phyloP scores from a whole-genome alignment of 2,113 vertebrate species.

The Gymnocephalus cernua region DNA sequence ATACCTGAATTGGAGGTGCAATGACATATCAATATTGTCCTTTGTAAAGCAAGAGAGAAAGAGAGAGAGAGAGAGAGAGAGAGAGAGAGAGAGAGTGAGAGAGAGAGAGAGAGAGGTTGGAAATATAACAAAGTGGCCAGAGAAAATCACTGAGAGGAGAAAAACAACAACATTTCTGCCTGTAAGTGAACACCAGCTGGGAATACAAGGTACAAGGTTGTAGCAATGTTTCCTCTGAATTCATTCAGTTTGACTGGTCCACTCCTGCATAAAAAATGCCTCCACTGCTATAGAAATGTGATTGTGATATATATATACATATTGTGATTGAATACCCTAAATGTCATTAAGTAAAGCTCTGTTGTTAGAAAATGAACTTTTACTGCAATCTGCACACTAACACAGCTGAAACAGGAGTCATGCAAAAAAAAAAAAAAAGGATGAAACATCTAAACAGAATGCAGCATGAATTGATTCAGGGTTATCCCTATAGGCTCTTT shows the following conservation, averaged over 20 bases:
- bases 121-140: conserved; percentile 31
- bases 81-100: conserved; percentile 30
- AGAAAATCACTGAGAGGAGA: conserved; percentile 28
- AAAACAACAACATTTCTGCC: conserved; percentile 25
- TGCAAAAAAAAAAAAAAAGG: background rate
- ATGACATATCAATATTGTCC: conserved; percentile 73
- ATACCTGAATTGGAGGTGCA: conserved; percentile 54
- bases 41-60: conserved; percentile 59
- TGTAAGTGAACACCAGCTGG: conserved; percentile 40
- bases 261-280: conserved; percentile 6
- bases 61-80: conserved; percentile 35
- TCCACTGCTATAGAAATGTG: background rate
- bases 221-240: conserved; percentile 31
- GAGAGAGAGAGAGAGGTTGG: conserved; percentile 41
- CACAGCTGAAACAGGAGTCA: background rate
- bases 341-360: conserved; percentile 17
- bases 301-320: background rate
- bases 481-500: conserved; percentile 13
- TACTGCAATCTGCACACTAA: conserved; percentile 1
- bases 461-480: background rate
- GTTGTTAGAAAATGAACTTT: conserved; percentile 4
- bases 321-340: background rate
- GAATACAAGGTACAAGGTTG: conserved; percentile 42
- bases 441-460: background rate
- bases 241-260: conserved; percentile 30